phyloP scores from a whole-genome alignment of 2,888 invertebrate genomes.

The Meteorus cinctellus region DNA sequence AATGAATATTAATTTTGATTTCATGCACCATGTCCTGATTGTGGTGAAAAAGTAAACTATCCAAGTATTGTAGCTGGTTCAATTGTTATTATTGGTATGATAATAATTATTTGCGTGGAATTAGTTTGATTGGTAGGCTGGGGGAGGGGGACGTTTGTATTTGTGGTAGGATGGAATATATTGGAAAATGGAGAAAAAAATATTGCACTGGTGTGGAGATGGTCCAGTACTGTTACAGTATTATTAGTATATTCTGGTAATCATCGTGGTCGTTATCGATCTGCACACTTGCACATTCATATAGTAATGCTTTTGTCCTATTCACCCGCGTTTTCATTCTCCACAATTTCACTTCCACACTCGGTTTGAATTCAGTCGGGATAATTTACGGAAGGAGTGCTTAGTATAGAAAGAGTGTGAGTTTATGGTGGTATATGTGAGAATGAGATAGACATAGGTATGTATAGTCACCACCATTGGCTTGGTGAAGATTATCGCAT shows the following conservation, averaged over 20 bases:
- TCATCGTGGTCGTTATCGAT: conserved; percentile 54
- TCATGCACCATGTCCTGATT: too few relatives aligned
- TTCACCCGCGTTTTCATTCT: conserved; percentile 40
- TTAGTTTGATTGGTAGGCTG: too few relatives aligned
- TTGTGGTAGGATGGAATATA: too few relatives aligned
- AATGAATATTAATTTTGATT: too few relatives aligned
- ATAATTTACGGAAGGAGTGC: conserved; percentile 28
- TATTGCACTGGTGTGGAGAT: conserved; percentile 4
- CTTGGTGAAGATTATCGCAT: conserved; percentile 63
- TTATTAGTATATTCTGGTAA: conserved; percentile 55
- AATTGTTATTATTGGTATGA: too few relatives aligned
- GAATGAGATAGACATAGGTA: conserved; percentile 50
- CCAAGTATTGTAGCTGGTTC: too few relatives aligned
- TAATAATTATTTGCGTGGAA: too few relatives aligned
- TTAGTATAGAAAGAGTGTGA: conserved; percentile 21
- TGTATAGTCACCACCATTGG: conserved; percentile 55
- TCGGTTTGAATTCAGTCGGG: not conserved
- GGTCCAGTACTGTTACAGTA: conserved; percentile 46
- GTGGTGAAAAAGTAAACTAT: too few relatives aligned
- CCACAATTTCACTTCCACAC: conserved; percentile 17
- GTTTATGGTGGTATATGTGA: conserved; percentile 1
- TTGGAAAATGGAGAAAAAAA: conserved; percentile 15
- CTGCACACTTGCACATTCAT: conserved; percentile 47
- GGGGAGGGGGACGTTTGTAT: too few relatives aligned
- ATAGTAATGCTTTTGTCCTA: conserved; percentile 41